Base-by-base conservation (phyloP, 2,113 vertebrate genomes). In the Myrmophylax atrothorax region DNA sequence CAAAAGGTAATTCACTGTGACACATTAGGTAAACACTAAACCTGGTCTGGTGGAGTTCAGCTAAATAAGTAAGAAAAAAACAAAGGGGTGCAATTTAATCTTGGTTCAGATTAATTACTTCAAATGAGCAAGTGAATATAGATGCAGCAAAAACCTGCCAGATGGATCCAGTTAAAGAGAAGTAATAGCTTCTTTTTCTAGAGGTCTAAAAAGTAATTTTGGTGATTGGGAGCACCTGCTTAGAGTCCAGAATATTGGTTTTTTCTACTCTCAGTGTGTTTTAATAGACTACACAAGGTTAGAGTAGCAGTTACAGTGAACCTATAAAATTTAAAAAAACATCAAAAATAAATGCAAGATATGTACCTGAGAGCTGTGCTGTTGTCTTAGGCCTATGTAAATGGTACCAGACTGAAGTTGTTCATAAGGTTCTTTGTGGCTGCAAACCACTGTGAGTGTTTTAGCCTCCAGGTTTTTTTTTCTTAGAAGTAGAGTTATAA, bases 71-170 rank as follows among this genome's bases (percentile, higher is more conserved):
- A 94, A 72, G 59, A 29, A 94, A 94, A 23, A 89, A 56, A 87
- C 62, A 83, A 87, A 69, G 89, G 89, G 87, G 81, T 96, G 77
- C 90, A 96, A 90, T 83, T 82, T 96, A 76, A 95, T 46, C 94
- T 95, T 86, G 84, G 79, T 95, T 96, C 94, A 89, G 85, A 91
- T 95, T 95, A 94, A 93, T 97, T 92, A 96, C 88, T 97, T 96
- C 86, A 94, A 94, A 97, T 90, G 82, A 97, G 91, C 68, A 84
- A 35, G 14, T 85, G 78, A 94, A 95, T 96, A 95, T n/a, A 96
- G 70, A 95, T 52, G 68, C 73, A 92, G 80, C 84, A 96, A 97
- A 97, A 96, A 91, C 67, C 84, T 96, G 88, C 87, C 87, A 95
- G 49, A 59, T 60, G 88, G 84, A 91, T 49, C 87, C 42, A 84